A percentile compares a stretch with the other conserved stretches of the same genome.
Evolutionary conservation across 2,797 vertebrate species (phyloP).

Genomic region (Halcyon chelicuti): DNA sequence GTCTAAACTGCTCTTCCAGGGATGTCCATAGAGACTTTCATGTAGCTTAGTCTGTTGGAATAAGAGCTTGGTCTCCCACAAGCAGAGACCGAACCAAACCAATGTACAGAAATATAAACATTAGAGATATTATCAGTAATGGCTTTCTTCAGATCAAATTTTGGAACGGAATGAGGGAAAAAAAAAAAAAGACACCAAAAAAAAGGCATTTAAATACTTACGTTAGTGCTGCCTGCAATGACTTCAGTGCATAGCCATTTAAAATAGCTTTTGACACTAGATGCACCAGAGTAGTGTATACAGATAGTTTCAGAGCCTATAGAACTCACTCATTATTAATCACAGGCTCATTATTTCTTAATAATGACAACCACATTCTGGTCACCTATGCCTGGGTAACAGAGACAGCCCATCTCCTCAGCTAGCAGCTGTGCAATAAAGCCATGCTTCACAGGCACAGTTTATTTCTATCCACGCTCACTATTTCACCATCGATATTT

Average conservation of each 20-base stretch:
- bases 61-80: background rate
- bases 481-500: background rate
- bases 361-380: background rate
- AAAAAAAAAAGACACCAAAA: background rate
- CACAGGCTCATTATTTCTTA: background rate
- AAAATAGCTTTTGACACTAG: background rate
- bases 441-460: background rate
- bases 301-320: background rate
- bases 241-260: background rate
- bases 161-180: background rate
- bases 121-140: background rate
- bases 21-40: background rate
- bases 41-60: background rate
- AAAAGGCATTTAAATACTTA: background rate
- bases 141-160: background rate
- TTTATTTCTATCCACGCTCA: background rate
- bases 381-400: background rate
- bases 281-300: background rate
- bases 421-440: background rate
- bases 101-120: background rate
- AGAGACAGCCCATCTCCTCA: background rate
- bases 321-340: slow-evolving; percentile 8
- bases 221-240: background rate
- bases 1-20: background rate
- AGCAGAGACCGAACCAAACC: background rate